Conservation (phyloP, 2,113 vertebrate species). For the Phyllostomus hastatus region DNA sequence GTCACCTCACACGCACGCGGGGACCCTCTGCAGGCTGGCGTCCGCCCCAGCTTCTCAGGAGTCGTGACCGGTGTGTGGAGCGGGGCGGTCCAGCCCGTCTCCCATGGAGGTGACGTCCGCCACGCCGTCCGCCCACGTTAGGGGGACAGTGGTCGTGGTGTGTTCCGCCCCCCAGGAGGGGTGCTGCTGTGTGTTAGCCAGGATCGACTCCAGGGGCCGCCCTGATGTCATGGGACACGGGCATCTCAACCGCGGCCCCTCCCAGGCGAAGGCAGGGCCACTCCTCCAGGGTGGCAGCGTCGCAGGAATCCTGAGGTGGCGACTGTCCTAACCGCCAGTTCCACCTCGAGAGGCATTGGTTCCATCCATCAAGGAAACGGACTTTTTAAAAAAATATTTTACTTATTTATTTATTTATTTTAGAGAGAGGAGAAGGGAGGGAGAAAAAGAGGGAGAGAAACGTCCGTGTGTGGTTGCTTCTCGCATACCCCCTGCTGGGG, state of each 20-base stretch:
- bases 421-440: no score
- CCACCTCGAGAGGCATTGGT: background rate
- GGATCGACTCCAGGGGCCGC: no score
- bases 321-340: background rate
- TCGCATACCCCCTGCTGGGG: no score
- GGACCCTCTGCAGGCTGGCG: background rate
- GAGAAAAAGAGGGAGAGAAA: no score
- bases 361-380: background rate
- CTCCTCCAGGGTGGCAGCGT: background rate
- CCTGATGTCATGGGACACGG: background rate
- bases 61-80: background rate
- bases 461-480: no score
- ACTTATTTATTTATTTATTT: no score
- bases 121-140: rapidly evolving
- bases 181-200: rapidly evolving
- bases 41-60: background rate
- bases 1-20: background rate
- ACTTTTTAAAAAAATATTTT: background rate
- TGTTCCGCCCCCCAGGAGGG: rapidly evolving
- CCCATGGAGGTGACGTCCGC: background rate
- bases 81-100: background rate
- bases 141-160: rapidly evolving
- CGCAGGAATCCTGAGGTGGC: background rate
- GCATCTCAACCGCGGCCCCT: background rate
- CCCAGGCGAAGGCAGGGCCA: background rate